Evolutionary conservation across 2,797 vertebrate species (phyloP).

Genomic region (Champsocephalus gunnari): DNA sequence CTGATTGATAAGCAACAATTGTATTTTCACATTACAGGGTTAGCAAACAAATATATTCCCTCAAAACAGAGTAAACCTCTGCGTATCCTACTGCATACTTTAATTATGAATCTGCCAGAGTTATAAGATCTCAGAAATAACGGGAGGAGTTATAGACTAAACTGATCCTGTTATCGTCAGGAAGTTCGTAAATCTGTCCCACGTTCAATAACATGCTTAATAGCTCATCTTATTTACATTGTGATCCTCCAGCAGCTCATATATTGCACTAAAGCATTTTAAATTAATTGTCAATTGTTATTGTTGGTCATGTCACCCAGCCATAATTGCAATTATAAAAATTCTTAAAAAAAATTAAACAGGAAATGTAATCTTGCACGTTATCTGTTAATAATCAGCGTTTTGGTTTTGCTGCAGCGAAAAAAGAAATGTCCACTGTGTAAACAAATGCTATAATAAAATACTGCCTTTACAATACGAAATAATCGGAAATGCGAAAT

Average conservation of each 20-base stretch:
- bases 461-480: constrained; percentile 26
- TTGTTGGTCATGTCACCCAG: constrained; percentile 10
- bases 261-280: constrained; percentile 1
- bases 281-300: neutral
- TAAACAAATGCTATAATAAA: constrained; percentile 34
- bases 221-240: constrained; percentile 8
- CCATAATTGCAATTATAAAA: constrained; percentile 4
- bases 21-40: constrained; percentile 46
- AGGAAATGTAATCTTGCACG: constrained; percentile 21
- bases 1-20: neutral
- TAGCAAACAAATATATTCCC: neutral
- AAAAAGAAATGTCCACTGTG: constrained; percentile 14
- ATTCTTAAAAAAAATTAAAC: constrained; percentile 6
- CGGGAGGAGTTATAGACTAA: neutral
- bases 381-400: neutral
- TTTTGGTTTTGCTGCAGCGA: constrained; percentile 4
- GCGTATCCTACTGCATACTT: neutral
- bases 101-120: neutral
- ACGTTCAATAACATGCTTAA: constrained; percentile 3
- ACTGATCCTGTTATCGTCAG: neutral
- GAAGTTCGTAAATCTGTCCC: neutral
- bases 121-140: neutral
- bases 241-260: neutral
- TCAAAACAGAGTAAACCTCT: constrained; percentile 11
- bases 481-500: constrained; percentile 34